These are phyloP conservation scores for Pionites leucogaster DNA, from an alignment of 2,113 vertebrate genomes.

Conservation along the genomic window DNA sequence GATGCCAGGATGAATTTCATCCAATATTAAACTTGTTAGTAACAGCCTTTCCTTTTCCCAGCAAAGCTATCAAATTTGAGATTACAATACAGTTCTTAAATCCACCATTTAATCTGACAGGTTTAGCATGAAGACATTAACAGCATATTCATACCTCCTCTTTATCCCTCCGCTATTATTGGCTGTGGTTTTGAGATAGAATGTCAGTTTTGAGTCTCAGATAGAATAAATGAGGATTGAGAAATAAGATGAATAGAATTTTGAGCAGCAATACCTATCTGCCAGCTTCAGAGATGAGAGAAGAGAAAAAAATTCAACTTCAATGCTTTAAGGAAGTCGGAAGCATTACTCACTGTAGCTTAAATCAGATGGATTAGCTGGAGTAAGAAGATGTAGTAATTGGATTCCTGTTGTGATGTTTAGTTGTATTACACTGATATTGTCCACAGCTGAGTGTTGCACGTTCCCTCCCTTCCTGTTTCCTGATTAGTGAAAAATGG, in stretches of 20 bases:
- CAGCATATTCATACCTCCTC: neutral
- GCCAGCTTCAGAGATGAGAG: neutral
- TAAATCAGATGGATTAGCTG: neutral
- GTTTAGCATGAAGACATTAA: neutral
- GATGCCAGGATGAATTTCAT: neutral
- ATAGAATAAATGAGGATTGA: neutral
- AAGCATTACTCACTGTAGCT: neutral
- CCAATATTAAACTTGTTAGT: rapidly evolving
- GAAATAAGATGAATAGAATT: neutral
- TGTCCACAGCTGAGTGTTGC: neutral
- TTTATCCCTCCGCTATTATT: neutral
- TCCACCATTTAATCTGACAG: neutral
- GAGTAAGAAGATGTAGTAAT: neutral
- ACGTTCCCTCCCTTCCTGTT: neutral
- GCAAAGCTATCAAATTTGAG: neutral
- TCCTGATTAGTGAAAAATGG: neutral
- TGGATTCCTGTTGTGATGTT: neutral
- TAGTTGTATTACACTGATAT: neutral
- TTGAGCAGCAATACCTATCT: neutral
- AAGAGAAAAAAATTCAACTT: neutral
- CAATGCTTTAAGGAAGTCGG: neutral
- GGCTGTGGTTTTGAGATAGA: neutral
- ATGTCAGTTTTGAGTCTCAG: neutral
- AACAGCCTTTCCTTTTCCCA: neutral
- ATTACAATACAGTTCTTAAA: neutral